phyloP scores from a whole-genome alignment of 1,140 invertebrate species.

The Drosophila carrolli region DNA sequence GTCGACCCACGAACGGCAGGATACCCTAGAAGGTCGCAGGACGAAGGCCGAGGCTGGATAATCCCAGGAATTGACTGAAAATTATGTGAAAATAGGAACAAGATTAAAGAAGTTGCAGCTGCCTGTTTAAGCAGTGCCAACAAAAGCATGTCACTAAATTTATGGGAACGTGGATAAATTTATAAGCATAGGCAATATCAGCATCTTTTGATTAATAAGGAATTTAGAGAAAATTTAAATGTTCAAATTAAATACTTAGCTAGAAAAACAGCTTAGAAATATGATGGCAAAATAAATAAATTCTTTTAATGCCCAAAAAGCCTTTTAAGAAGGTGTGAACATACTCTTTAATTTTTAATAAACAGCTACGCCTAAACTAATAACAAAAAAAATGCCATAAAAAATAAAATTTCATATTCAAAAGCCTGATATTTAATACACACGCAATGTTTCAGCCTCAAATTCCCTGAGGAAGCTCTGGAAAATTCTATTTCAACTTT shows the following conservation, averaged over 20 bases:
- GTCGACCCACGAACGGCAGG: conserved; percentile 16
- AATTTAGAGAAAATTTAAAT: not conserved
- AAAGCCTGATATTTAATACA: not conserved
- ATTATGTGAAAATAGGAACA: conserved; percentile 41
- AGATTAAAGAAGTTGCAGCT: conserved; percentile 15
- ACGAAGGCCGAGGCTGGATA: conserved; percentile 13
- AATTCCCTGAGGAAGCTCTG: not conserved
- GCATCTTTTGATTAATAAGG: not conserved
- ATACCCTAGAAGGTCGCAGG: conserved; percentile 37
- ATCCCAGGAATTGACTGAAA: conserved; percentile 40
- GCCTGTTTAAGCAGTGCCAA: not conserved
- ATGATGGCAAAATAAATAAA: too few relatives aligned
- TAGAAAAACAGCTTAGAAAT: too few relatives aligned
- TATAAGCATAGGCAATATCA: not conserved
- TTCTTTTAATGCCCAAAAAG: not conserved
- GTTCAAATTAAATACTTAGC: too few relatives aligned
- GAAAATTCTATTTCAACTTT: conserved; percentile 26
- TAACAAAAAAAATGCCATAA: too few relatives aligned
- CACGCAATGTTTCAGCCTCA: not conserved
- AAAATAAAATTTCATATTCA: not conserved
- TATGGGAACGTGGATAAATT: conserved; percentile 7
- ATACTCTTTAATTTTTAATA: not conserved
- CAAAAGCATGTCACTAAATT: not conserved
- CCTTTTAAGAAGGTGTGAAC: not conserved
- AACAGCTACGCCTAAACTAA: too few relatives aligned